phyloP scores from a whole-genome alignment of 1,140 invertebrate genomes.

The Helicoverpa armigera region DNA sequence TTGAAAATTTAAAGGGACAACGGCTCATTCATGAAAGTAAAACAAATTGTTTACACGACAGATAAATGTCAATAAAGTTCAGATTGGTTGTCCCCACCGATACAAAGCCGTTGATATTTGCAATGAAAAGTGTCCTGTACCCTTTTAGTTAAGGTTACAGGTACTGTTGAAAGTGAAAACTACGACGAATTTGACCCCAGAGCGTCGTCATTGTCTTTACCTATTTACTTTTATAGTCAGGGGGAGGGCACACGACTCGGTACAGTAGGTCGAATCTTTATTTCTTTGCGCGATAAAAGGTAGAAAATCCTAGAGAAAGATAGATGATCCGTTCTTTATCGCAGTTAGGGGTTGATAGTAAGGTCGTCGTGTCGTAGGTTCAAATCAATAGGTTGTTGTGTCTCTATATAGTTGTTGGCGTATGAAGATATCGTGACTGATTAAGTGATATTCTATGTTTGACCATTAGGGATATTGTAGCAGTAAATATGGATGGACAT shows the following conservation, averaged over 20 bases:
- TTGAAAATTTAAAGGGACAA: conserved; percentile 13
- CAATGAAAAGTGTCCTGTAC: conserved; percentile 35
- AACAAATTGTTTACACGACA: conserved; percentile 55
- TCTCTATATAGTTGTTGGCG: background rate
- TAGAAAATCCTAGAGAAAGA: background rate
- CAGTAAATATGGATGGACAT: too few relatives aligned
- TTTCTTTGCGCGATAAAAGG: background rate
- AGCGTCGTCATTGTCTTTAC: background rate
- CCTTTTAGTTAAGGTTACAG: conserved; percentile 38
- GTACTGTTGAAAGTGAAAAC: conserved; percentile 1
- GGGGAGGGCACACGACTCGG: background rate
- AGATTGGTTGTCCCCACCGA: conserved; percentile 47
- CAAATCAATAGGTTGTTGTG: conserved; percentile 12
- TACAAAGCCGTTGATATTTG: conserved; percentile 40
- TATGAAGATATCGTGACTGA: conserved; percentile 1
- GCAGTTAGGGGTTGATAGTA: conserved; percentile 11
- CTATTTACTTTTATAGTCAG: conserved; percentile 11
- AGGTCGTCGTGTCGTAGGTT: conserved; percentile 28
- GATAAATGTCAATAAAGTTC: conserved; percentile 59
- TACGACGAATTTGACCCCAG: conserved; percentile 18
- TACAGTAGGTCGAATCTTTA: background rate
- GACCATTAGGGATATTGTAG: background rate
- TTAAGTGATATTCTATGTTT: background rate
- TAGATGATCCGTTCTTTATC: background rate
- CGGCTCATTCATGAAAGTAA: conserved; percentile 57